These are phyloP conservation scores for Mystacornis crossleyi DNA, from an alignment of 2,113 vertebrate species.

Conservation along the genomic window DNA sequence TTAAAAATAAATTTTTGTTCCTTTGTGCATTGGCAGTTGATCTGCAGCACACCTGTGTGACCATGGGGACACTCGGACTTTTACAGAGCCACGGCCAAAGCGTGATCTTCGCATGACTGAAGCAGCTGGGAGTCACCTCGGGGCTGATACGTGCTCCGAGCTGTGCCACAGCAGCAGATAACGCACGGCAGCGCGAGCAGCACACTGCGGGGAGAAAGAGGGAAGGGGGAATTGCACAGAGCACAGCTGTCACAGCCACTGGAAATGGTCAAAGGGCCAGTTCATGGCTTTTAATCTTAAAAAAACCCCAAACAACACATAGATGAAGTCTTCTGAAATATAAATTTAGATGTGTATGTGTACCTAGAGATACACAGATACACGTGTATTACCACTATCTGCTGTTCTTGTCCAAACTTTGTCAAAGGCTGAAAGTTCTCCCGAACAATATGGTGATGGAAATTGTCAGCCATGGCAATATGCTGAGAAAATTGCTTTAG, in stretches of 20 bases:
- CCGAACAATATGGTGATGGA: neutral
- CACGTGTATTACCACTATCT: neutral
- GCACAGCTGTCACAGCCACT: fast-evolving
- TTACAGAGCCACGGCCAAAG: neutral
- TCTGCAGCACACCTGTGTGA: neutral
- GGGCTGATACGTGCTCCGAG: neutral
- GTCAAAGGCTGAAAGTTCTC: neutral
- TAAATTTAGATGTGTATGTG: neutral
- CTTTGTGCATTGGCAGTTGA: neutral
- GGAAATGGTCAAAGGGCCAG: neutral
- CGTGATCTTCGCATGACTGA: neutral
- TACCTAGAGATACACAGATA: neutral
- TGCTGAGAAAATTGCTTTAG: neutral
- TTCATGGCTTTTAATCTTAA: neutral
- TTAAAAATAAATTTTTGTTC: neutral
- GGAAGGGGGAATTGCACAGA: neutral
- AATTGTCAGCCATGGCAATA: neutral
- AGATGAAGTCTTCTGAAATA: neutral
- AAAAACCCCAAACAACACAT: neutral
- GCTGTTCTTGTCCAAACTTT: neutral
- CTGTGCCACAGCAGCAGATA: neutral
- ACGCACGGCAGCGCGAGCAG: fast-evolving
- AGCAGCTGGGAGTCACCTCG: neutral
- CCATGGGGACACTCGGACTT: neutral
- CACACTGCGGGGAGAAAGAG: fast-evolving